Percentiles rank a stretch among this genome's conserved stretches.
Conservation (phyloP, 2,888 invertebrate genomes). For the Hymenopus coronatus region DNA sequence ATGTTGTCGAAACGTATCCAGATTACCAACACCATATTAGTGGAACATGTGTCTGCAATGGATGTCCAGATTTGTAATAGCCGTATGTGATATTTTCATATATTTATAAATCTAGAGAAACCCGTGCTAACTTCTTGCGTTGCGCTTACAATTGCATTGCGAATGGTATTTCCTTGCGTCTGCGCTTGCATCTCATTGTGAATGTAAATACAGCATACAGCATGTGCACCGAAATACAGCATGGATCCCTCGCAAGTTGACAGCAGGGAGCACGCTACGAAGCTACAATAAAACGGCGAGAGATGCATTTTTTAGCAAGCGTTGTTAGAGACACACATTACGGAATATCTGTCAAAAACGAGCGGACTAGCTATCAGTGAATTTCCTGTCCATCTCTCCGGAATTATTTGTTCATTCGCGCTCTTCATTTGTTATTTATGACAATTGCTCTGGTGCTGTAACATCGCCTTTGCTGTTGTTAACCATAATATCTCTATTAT, state of each 20-base stretch:
- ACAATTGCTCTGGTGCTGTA: neutral
- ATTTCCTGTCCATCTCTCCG: neutral
- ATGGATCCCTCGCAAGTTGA: neutral
- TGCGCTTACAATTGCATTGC: no score
- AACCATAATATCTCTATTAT: neutral
- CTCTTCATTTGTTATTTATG: neutral
- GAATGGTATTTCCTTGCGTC: no score
- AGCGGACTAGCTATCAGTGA: neutral
- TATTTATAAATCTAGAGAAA: no score
- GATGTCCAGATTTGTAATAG: no score
- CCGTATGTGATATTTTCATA: no score
- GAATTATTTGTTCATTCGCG: neutral
- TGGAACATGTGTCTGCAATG: no score
- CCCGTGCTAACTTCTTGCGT: no score
- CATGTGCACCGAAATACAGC: no score
- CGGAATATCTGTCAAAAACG: neutral
- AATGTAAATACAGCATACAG: no score
- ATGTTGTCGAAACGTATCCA: no score
- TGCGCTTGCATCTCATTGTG: no score
- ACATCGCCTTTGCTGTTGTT: neutral
- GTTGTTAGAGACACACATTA: neutral
- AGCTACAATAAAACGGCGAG: neutral
- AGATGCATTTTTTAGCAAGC: neutral
- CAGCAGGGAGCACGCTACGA: neutral
- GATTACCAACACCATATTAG: no score